A percentile compares a stretch with the other conserved stretches of the same genome.
Conservation (phyloP, 2,113 vertebrate species). For the Antidorcas marsupialis region DNA sequence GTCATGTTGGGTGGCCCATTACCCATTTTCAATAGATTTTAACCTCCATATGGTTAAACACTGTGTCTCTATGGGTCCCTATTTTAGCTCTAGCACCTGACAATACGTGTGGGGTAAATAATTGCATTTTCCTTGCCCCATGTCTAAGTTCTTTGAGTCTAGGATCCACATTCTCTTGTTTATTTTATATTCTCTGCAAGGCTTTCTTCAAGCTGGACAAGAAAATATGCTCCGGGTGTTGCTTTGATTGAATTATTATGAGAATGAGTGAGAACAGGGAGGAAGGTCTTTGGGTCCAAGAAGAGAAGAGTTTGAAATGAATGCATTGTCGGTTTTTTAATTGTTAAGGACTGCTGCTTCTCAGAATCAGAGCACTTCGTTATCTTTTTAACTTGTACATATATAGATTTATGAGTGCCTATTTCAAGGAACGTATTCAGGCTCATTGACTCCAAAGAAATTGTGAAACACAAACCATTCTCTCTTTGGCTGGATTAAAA, state of each 20-base stretch:
- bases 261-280: not conserved
- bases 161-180: not conserved
- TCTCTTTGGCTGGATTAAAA: slow-evolving; percentile 33
- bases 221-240: not conserved
- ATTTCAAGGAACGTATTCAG: not conserved
- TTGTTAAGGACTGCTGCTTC: not conserved
- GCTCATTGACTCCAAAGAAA: slow-evolving; percentile 27
- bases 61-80: not conserved
- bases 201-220: not conserved
- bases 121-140: not conserved
- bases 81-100: not conserved
- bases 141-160: not conserved
- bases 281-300: not conserved
- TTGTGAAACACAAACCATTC: not conserved
- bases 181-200: not conserved
- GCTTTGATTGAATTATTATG: not conserved
- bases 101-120: not conserved
- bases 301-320: not conserved
- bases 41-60: not conserved
- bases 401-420: not conserved
- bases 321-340: not conserved
- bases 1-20: not conserved
- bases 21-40: not conserved
- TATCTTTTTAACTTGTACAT: not conserved
- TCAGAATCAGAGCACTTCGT: not conserved